phyloP scores from a whole-genome alignment of 2,797 vertebrate species.

The Picus viridis region DNA sequence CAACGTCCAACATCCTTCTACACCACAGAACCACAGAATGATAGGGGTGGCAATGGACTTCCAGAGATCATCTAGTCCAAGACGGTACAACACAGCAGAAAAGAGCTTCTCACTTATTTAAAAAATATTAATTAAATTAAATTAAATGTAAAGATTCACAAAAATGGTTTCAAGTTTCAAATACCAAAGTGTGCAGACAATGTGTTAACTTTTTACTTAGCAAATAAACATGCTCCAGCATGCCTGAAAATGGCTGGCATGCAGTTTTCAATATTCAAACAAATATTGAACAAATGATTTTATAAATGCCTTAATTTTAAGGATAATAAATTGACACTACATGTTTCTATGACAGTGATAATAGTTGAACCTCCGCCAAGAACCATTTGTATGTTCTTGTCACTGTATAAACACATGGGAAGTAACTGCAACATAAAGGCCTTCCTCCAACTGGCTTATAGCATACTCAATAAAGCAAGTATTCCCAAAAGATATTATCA shows the following conservation, averaged over 20 bases:
- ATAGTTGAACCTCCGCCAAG: background rate
- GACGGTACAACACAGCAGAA: background rate
- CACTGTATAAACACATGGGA: background rate
- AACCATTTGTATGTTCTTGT: background rate
- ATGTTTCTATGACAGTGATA: background rate
- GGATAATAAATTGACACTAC: background rate
- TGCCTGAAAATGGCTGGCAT: background rate
- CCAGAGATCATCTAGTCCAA: no score
- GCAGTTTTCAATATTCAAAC: background rate
- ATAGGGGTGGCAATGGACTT: no score
- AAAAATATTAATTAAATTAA: background rate
- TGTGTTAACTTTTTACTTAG: background rate
- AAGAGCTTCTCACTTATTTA: background rate
- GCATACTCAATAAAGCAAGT: background rate
- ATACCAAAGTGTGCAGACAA: background rate
- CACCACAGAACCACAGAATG: no score
- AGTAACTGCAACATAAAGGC: background rate
- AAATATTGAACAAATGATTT: background rate
- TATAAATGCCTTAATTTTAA: background rate
- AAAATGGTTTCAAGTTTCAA: background rate
- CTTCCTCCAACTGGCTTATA: background rate
- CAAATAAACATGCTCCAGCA: background rate
- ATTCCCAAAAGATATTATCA: background rate
- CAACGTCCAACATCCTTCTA: background rate
- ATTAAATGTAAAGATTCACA: background rate